Evolutionary conservation across 2,113 vertebrate genomes (phyloP).

Genomic region (Tiliqua scincoides): DNA sequence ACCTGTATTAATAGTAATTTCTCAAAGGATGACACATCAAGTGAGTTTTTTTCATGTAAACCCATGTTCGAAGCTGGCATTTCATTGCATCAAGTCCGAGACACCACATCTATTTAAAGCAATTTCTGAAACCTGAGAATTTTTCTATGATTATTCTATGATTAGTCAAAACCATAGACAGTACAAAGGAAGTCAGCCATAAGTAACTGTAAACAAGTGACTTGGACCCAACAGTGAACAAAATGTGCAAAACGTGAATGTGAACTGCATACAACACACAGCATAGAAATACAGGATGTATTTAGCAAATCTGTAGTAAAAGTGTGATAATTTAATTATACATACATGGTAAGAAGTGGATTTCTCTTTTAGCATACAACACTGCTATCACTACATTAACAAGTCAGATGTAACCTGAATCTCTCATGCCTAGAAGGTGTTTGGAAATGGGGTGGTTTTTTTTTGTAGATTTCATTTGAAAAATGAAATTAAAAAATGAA

Average conservation of each 20-base stretch:
- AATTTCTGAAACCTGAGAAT: slow-evolving; percentile 57
- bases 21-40: no score
- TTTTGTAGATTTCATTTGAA: no score
- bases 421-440: not conserved
- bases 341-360: not conserved
- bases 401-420: slow-evolving; percentile 5
- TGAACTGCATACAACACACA: slow-evolving; percentile 37
- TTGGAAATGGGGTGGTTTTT: no score
- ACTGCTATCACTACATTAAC: not conserved
- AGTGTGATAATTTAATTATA: not conserved
- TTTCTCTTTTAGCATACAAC: not conserved
- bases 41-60: fast-evolving
- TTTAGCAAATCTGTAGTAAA: slow-evolving; percentile 23
- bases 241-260: slow-evolving; percentile 32
- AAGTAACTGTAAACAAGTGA: slow-evolving; percentile 34
- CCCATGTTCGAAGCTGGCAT: not conserved
- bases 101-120: not conserved
- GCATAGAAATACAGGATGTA: slow-evolving; percentile 29
- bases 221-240: not conserved
- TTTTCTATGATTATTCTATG: not conserved
- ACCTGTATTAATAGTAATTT: not conserved
- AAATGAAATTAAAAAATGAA: no score
- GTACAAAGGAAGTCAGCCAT: not conserved
- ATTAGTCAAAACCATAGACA: slow-evolving; percentile 31
- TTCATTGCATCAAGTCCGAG: not conserved